These are phyloP conservation scores for Novumbra hubbsi DNA, from an alignment of 2,797 vertebrate species.

Conservation along the genomic window DNA sequence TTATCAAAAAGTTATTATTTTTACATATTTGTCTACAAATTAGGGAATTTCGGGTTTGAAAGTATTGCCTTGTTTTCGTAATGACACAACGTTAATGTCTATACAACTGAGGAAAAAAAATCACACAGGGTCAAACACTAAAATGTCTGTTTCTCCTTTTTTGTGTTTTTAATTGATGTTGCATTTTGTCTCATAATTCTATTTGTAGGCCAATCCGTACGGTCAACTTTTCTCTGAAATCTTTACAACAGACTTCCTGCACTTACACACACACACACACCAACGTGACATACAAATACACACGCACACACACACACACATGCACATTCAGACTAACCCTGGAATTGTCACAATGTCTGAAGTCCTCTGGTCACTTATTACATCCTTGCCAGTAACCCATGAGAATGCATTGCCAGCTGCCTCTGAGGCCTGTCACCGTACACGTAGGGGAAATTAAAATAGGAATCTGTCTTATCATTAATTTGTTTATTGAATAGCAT, in stretches of 20 bases:
- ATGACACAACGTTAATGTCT: too few species aligned
- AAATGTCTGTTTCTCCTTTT: too few species aligned
- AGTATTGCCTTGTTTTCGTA: too few species aligned
- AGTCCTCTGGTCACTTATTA: background rate
- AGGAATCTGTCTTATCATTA: background rate
- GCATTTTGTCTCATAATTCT: too few species aligned
- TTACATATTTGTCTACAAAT: too few species aligned
- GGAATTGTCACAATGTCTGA: background rate
- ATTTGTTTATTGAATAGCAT: background rate
- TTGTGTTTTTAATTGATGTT: too few species aligned
- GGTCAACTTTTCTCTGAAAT: constrained; percentile 18
- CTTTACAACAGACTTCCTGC: background rate
- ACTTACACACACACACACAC: background rate
- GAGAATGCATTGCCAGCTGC: background rate
- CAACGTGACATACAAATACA: background rate
- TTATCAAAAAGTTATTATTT: too few species aligned
- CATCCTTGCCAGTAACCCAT: background rate
- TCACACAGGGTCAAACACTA: too few species aligned
- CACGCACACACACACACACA: background rate
- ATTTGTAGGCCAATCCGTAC: too few species aligned
- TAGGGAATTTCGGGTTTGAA: too few species aligned
- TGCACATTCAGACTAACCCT: background rate
- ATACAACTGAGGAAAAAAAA: too few species aligned
- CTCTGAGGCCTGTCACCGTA: background rate
- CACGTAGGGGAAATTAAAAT: background rate